These are phyloP conservation scores for Microvelia longipes DNA, from an alignment of 1,140 invertebrate genomes.

Conservation along the genomic window DNA sequence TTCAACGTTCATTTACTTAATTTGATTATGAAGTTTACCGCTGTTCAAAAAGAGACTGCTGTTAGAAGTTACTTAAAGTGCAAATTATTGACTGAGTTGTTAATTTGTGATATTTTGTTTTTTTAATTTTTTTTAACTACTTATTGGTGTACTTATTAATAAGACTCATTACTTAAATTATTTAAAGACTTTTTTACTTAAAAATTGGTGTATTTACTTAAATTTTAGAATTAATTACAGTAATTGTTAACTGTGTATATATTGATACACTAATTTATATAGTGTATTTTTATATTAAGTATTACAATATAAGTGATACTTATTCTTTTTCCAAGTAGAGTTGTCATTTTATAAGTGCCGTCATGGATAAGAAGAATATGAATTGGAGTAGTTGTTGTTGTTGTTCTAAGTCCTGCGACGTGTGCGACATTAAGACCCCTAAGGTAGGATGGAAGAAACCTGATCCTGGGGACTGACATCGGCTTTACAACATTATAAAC, in stretches of 20 bases:
- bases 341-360: neutral
- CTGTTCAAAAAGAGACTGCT: neutral
- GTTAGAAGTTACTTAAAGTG: neutral
- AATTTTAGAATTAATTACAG: too few relatives aligned
- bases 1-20: too few relatives aligned
- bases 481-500: constrained; percentile 11
- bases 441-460: constrained; percentile 26
- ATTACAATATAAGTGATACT: too few relatives aligned
- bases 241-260: too few relatives aligned
- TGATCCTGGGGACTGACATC: constrained; percentile 26
- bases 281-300: neutral
- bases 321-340: neutral
- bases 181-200: too few relatives aligned
- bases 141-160: too few relatives aligned
- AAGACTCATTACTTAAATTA: too few relatives aligned
- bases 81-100: neutral
- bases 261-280: neutral
- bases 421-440: constrained; percentile 22
- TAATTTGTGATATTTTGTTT: neutral
- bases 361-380: neutral
- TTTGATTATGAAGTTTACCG: neutral
- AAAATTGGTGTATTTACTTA: too few relatives aligned
- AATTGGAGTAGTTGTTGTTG: neutral
- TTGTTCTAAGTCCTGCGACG: constrained; percentile 10
- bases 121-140: neutral